Base-by-base conservation (phyloP, 37 sponge, comb jelly and placozoan genomes). In the Agelas oroides region DNA sequence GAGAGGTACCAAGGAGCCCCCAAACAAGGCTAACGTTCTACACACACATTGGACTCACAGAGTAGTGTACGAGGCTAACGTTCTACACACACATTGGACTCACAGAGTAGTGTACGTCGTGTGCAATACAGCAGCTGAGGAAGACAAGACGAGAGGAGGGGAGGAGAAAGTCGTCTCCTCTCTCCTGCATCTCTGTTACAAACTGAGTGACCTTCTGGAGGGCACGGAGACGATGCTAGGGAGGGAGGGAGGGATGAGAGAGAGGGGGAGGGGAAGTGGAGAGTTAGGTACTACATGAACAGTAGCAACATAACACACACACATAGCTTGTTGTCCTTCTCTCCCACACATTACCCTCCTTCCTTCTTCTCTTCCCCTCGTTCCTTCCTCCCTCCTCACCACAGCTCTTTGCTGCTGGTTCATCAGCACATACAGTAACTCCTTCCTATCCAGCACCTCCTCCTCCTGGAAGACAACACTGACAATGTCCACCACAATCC, bases 71-170 rank as follows among this genome's bases (percentile, higher is more conserved):
- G n/a, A n/a, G n/a, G n/a, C n/a, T n/a, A n/a, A n/a, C n/a, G n/a
- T n/a, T n/a, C n/a, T n/a, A n/a, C n/a, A n/a, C n/a, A 67, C 27
- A 2, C 5, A 12, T 61, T 2, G 46, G 12, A 81, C 88, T 87
- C 59, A 87, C 88, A 24, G 75, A 87, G 82, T 75, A 87, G 66
- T 87, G 88, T 18, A 81, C 66, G n/a, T 66, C 27, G 31, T 87
- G 88, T 55, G n/a, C 28, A 20, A 86, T 36, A 40, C 86, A 86
- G 36, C 24, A 58, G 71, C 75, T 71, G 18, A 77, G 37, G 53
- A 71, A 86, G 20, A 77, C 61, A 53, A 86, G 71, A 39, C 41
- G 39, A 16, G 86, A 77, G 20, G 86, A 86, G 21, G 71, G 61
- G 24, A 84, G 64, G 32, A 86, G 40, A 32, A 18, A 25, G 12